phyloP scores from a whole-genome alignment of 2,888 invertebrate genomes.

The Drosophila mimetica region DNA sequence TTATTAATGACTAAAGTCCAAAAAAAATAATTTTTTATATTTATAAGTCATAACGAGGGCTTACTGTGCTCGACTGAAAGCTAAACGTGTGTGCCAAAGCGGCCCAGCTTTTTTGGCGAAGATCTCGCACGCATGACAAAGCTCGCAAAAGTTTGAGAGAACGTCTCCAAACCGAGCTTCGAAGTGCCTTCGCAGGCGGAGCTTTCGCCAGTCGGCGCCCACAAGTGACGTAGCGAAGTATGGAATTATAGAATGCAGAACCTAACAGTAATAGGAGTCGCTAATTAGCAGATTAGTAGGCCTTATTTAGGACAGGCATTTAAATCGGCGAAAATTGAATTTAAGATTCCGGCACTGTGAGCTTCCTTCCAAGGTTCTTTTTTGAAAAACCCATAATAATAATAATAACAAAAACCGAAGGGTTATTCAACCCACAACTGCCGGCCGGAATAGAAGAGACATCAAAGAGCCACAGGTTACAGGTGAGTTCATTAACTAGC shows the following conservation, averaged over 20 bases:
- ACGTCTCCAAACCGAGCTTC: constrained; percentile 18
- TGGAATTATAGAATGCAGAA: constrained; percentile 33
- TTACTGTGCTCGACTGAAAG: constrained; percentile 5
- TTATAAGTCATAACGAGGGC: too few species aligned
- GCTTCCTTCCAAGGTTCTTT: neutral
- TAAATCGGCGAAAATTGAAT: neutral
- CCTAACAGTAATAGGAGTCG: constrained; percentile 5
- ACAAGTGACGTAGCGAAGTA: constrained; percentile 28
- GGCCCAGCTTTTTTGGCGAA: constrained; percentile 6
- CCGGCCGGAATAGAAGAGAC: neutral
- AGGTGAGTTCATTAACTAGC: constrained; percentile 14
- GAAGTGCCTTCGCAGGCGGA: constrained; percentile 3
- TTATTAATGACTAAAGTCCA: too few species aligned
- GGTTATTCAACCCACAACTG: constrained; percentile 33
- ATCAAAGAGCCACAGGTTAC: constrained; percentile 2
- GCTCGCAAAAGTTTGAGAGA: constrained; percentile 6
- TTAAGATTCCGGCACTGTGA: neutral
- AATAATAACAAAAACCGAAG: constrained; percentile 11
- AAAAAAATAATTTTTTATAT: too few species aligned
- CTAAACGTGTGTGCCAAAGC: neutral
- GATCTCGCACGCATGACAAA: constrained; percentile 21
- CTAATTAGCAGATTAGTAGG: constrained; percentile 15
- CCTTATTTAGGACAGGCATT: neutral
- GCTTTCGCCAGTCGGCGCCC: constrained; percentile 22
- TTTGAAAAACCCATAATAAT: constrained; percentile 10